Evolutionary conservation across 2,797 vertebrate genomes (phyloP).

Genomic region (Amblyopsis hoosieri): DNA sequence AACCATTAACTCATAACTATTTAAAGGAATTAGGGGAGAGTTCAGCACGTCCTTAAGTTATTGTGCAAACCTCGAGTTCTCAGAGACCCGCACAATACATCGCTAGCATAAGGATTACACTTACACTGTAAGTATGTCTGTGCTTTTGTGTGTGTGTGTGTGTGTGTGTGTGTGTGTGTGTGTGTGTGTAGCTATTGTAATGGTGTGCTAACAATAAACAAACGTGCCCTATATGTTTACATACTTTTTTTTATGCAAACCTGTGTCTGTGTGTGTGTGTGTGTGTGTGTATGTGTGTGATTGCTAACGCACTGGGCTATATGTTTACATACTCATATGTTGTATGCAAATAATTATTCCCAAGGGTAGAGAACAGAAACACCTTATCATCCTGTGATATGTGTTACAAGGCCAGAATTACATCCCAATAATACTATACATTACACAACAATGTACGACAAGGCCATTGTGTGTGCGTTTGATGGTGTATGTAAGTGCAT

Average conservation of each 20-base stretch:
- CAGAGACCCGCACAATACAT: conserved; percentile 81
- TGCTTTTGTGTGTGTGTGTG: conserved; percentile 14
- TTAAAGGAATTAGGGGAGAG: conserved; percentile 92
- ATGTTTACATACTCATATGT: background rate
- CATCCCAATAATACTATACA: conserved; percentile 12
- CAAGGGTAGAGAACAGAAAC: conserved; percentile 19
- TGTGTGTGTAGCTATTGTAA: background rate
- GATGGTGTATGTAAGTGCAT: background rate
- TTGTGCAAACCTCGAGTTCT: conserved; percentile 86
- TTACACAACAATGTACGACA: conserved; percentile 27
- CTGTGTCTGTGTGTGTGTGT: background rate
- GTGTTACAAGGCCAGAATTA: conserved; percentile 15
- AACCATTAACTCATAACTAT: conserved; percentile 88
- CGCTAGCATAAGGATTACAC: conserved; percentile 40
- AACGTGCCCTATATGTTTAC: no score
- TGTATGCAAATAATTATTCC: conserved; percentile 2
- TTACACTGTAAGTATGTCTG: conserved; percentile 5
- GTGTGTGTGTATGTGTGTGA: background rate
- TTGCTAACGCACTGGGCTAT: background rate
- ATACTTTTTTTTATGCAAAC: no score
- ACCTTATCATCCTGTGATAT: conserved; percentile 4
- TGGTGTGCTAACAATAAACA: no score
- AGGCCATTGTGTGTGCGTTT: conserved; percentile 6
- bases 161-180: conserved; percentile 10
- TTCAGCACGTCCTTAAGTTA: conserved; percentile 88